Percentiles rank a stretch among this genome's conserved stretches.
Conservation (phyloP, 23 tunicate species). For the Trididemnum nubilum region DNA sequence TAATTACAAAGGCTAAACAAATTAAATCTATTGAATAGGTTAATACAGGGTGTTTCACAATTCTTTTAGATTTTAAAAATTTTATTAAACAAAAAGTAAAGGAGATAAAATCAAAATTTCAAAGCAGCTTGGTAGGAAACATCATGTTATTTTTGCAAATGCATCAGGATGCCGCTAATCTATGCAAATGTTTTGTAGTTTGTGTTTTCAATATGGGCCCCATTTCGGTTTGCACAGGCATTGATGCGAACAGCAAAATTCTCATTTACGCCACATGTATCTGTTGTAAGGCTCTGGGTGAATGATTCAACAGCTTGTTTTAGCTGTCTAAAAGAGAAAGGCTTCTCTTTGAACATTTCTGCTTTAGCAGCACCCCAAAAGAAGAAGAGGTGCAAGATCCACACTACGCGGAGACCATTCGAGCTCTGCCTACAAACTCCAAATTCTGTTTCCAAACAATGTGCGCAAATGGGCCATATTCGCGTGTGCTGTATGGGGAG, state of each 20-base stretch:
- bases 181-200: conserved; percentile 12
- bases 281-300: conserved; percentile 28
- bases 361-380: conserved; percentile 36
- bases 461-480: conserved; percentile 31
- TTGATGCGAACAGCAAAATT: conserved; percentile 21
- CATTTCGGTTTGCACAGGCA: conserved; percentile 34
- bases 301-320: conserved; percentile 32
- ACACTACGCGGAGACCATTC: conserved; percentile 28
- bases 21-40: too few species aligned
- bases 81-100: conserved; percentile 21
- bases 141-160: conserved; percentile 21
- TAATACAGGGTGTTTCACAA: conserved; percentile 35
- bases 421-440: conserved; percentile 36
- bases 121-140: conserved; percentile 13
- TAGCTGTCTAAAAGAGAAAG: conserved; percentile 14
- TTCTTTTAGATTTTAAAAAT: conserved; percentile 27
- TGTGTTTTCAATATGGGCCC: conserved; percentile 14
- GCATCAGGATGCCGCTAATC: conserved; percentile 24
- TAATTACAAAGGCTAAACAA: too few species aligned
- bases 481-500: conserved; percentile 36
- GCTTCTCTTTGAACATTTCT: conserved; percentile 23
- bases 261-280: not conserved
- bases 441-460: conserved; percentile 33
- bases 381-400: conserved; percentile 27
- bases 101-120: conserved; percentile 20